phyloP scores from a whole-genome alignment of 1,140 invertebrate species.

The Eulimnadia texana region DNA sequence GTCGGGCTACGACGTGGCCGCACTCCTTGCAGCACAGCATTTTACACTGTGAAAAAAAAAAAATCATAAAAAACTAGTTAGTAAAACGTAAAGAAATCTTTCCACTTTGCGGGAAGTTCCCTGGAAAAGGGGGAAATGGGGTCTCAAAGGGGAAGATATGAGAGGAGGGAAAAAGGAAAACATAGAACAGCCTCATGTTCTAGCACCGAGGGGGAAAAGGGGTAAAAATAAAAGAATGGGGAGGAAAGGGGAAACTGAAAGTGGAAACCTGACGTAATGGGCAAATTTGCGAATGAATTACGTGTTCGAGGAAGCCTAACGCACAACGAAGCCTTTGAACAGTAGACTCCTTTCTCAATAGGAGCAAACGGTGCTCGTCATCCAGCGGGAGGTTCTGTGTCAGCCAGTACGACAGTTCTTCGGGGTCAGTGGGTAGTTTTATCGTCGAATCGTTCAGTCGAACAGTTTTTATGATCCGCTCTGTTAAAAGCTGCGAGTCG shows the following conservation, averaged over 20 bases:
- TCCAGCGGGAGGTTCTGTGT: constrained; percentile 53
- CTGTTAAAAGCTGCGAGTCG: constrained; percentile 39
- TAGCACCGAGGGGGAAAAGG: too few relatives aligned
- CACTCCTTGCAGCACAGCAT: constrained; percentile 50
- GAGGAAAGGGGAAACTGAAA: too few relatives aligned
- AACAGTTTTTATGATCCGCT: constrained; percentile 28
- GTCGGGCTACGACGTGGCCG: constrained; percentile 41
- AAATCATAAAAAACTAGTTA: constrained; percentile 7
- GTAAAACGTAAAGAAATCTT: constrained; percentile 14
- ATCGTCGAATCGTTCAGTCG: constrained; percentile 20
- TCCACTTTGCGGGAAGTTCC: too few relatives aligned
- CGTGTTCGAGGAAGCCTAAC: constrained; percentile 41
- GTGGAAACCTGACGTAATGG: too few relatives aligned
- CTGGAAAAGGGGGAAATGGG: too few relatives aligned
- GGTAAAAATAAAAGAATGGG: too few relatives aligned
- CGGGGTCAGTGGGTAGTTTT: constrained; percentile 42
- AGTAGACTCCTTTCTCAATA: constrained; percentile 47
- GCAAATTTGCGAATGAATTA: too few relatives aligned
- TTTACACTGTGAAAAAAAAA: constrained; percentile 34
- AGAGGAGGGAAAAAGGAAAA: too few relatives aligned
- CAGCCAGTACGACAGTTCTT: constrained; percentile 61
- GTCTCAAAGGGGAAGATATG: too few relatives aligned
- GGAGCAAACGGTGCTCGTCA: constrained; percentile 39
- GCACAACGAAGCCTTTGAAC: constrained; percentile 50
- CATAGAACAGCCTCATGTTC: too few relatives aligned